A percentile compares a stretch with the other conserved stretches of the same genome.
phyloP scores from a whole-genome alignment of 1,140 invertebrate species.

The Calephelis nemesis region DNA sequence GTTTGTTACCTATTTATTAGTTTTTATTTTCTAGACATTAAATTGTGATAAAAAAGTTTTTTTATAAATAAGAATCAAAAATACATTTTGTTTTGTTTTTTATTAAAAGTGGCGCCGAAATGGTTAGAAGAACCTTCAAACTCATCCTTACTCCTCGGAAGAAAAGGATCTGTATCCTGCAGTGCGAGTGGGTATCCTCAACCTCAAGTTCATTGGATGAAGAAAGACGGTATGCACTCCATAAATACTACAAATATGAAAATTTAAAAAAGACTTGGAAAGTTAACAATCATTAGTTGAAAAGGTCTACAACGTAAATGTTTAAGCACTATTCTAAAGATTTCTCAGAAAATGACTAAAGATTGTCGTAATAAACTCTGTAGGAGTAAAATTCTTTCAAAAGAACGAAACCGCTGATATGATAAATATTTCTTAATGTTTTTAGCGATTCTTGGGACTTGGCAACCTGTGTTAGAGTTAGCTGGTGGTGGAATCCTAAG shows the following conservation, averaged over 20 bases:
- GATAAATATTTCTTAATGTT: not conserved
- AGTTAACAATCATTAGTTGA: too few relatives aligned
- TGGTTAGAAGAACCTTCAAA: constrained; percentile 91
- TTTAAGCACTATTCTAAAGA: too few relatives aligned
- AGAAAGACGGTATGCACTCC: constrained; percentile 79
- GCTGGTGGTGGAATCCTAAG: constrained; percentile 80
- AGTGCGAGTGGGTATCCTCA: constrained; percentile 88
- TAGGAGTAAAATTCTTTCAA: not conserved
- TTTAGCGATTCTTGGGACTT: constrained; percentile 66
- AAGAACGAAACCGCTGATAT: not conserved
- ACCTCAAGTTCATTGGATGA: constrained; percentile 87
- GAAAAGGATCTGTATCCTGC: constrained; percentile 86
- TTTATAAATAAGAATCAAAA: too few relatives aligned
- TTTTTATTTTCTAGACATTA: too few relatives aligned
- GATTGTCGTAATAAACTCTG: not conserved
- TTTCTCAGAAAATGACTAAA: too few relatives aligned
- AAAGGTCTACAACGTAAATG: too few relatives aligned
- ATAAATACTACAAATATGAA: not conserved
- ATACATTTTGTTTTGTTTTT: not conserved
- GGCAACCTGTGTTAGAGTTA: constrained; percentile 79
- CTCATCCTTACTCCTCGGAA: constrained; percentile 86
- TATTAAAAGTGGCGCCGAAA: constrained; percentile 86
- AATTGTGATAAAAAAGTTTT: too few relatives aligned
- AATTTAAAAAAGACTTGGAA: too few relatives aligned
- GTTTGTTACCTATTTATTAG: too few relatives aligned